Evolutionary conservation across 2,113 vertebrate species (phyloP).

Genomic region (Formicarius rufipectus): DNA sequence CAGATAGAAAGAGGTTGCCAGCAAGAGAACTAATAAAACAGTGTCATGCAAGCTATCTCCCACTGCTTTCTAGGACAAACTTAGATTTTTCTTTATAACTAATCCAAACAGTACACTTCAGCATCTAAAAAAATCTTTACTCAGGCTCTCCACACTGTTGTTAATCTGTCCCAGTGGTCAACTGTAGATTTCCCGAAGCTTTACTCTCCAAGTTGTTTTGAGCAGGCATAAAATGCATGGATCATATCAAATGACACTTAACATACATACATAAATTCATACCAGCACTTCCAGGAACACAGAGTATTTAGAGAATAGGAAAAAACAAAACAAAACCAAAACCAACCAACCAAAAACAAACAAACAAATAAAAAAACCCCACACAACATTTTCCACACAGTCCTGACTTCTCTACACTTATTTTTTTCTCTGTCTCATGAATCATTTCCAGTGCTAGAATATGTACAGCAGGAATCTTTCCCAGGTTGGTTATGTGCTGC

Average conservation of each 20-base stretch:
- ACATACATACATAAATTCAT: not conserved
- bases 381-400: not conserved
- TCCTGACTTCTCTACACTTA: not conserved
- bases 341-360: too few species aligned
- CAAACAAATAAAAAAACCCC: too few species aligned
- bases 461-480: not conserved
- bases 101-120: not conserved
- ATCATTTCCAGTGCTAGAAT: not conserved
- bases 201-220: not conserved
- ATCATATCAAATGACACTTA: not conserved
- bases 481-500: not conserved
- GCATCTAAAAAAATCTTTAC: not conserved
- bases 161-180: not conserved
- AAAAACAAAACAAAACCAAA: too few species aligned
- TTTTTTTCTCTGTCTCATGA: not conserved
- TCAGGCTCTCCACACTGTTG: accelerated
- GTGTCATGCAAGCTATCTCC: not conserved
- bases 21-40: not conserved
- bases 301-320: not conserved
- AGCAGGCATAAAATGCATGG: not conserved
- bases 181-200: not conserved
- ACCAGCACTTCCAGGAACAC: not conserved
- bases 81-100: not conserved
- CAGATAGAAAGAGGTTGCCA: not conserved
- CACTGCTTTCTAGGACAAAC: not conserved